Conservation (phyloP, 2,888 invertebrate genomes). For the Ormyrus labotus region DNA sequence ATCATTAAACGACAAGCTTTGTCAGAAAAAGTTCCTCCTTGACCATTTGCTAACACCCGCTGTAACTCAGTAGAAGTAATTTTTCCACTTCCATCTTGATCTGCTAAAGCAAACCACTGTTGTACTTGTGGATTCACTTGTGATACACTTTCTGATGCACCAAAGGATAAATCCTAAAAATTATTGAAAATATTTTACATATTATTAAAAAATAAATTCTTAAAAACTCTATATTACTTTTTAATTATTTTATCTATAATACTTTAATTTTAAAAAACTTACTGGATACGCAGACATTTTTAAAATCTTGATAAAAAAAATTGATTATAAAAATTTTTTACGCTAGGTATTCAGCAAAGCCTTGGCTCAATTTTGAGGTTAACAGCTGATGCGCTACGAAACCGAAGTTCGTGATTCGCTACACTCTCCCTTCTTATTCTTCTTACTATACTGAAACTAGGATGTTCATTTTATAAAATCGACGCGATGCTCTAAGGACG, state of each 20-base stretch:
- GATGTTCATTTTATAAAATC: background rate
- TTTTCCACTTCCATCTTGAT: constrained; percentile 88
- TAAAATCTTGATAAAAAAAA: constrained; percentile 9
- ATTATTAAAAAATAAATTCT: background rate
- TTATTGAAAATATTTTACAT: background rate
- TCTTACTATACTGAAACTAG: background rate
- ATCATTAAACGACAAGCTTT: constrained; percentile 92
- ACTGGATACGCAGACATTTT: constrained; percentile 51
- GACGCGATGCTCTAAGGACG: constrained; percentile 27
- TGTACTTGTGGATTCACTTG: constrained; percentile 81
- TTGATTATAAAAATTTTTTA: background rate
- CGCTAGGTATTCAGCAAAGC: background rate
- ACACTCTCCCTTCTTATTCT: background rate
- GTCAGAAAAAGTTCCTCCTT: constrained; percentile 89
- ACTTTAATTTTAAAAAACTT: constrained; percentile 19
- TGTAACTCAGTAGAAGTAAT: constrained; percentile 87
- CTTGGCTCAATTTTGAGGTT: constrained; percentile 14
- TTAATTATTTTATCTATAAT: background rate
- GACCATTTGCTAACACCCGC: constrained; percentile 89
- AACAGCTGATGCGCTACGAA: background rate
- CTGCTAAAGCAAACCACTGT: constrained; percentile 91
- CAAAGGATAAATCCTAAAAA: constrained; percentile 41
- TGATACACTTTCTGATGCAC: constrained; percentile 25
- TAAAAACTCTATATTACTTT: background rate
- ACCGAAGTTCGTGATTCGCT: constrained; percentile 1